A percentile compares a stretch with the other conserved stretches of the same genome.
phyloP scores from a whole-genome alignment of 2,113 vertebrate species.

The Dicaeum eximium region DNA sequence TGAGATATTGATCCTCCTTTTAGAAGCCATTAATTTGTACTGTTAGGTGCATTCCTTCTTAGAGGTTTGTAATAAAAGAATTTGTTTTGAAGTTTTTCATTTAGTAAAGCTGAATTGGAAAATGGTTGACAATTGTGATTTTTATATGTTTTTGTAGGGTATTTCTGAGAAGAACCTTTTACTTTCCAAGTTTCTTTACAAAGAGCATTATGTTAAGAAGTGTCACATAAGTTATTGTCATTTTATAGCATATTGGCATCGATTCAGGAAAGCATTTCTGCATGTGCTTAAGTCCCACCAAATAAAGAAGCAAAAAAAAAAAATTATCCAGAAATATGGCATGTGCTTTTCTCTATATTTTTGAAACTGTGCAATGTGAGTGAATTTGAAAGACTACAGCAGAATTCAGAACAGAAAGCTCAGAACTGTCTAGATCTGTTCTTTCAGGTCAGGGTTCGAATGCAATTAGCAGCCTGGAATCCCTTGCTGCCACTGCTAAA shows the following conservation, averaged over 20 bases:
- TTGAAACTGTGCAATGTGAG: neutral
- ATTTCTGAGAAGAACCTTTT: neutral
- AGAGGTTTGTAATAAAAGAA: neutral
- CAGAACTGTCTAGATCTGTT: neutral
- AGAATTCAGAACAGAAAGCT: neutral
- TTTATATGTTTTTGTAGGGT: neutral
- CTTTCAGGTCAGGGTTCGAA: neutral
- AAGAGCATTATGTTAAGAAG: neutral
- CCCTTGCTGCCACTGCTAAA: neutral
- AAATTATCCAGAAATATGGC: neutral
- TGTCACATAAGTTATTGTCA: neutral
- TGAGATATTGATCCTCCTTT: slow-evolving; percentile 48
- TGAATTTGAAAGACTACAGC: neutral
- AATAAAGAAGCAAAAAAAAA: neutral
- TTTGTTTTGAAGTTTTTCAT: neutral
- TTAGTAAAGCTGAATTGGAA: slow-evolving; percentile 5
- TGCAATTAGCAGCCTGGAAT: neutral
- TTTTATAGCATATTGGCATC: neutral
- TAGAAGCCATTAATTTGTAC: slow-evolving; percentile 41
- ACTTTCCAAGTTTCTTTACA: neutral
- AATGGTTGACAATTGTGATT: neutral
- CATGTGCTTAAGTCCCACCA: neutral
- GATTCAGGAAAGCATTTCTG: neutral
- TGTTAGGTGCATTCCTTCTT: slow-evolving; percentile 11
- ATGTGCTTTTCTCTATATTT: neutral